Evolutionary conservation across 2,888 invertebrate genomes (phyloP).

Genomic region (Parelbella ahira): DNA sequence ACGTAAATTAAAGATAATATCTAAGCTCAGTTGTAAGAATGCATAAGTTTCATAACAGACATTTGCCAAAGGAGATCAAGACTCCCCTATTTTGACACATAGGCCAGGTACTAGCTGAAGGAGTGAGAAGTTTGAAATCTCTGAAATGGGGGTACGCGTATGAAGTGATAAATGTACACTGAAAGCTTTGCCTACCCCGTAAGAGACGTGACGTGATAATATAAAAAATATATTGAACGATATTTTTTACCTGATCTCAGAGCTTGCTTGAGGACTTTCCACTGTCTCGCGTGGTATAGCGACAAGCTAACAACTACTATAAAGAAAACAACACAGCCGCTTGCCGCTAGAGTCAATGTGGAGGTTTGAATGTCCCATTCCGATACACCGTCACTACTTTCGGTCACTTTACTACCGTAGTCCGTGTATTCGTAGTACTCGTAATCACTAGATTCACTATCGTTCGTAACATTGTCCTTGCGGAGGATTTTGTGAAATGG

Average conservation of each 20-base stretch:
- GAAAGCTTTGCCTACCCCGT: no score
- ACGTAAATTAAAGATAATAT: no score
- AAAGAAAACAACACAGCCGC: constrained; percentile 90
- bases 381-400: constrained; percentile 52
- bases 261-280: constrained; percentile 88
- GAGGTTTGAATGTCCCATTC: constrained; percentile 88
- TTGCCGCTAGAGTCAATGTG: constrained; percentile 85
- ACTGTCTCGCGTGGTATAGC: constrained; percentile 88
- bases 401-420: constrained; percentile 67
- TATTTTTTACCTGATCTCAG: constrained; percentile 89
- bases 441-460: constrained; percentile 59
- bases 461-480: constrained; percentile 45
- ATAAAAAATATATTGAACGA: no score
- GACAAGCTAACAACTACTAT: constrained; percentile 88
- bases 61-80: no score
- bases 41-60: no score
- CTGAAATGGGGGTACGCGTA: no score
- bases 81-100: no score
- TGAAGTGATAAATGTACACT: no score
- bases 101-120: no score
- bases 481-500: constrained; percentile 68
- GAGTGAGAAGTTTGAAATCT: no score
- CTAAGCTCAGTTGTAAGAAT: no score
- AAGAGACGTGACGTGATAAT: no score
- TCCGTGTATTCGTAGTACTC: constrained; percentile 68